These are phyloP conservation scores for Nylanderia fulva DNA, from an alignment of 1,140 invertebrate species.

Conservation along the genomic window DNA sequence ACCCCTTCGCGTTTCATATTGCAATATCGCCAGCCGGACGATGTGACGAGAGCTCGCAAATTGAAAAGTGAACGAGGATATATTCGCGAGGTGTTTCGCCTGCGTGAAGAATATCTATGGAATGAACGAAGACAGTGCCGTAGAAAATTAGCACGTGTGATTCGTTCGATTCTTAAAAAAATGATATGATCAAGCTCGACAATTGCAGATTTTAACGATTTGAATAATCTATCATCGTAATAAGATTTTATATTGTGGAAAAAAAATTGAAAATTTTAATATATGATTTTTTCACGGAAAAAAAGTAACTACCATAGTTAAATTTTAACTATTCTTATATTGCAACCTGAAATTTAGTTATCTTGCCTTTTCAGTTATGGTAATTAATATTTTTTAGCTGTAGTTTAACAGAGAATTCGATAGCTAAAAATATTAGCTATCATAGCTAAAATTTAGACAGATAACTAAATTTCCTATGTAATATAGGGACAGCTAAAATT, in stretches of 20 bases:
- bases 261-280: too few relatives aligned
- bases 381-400: too few relatives aligned
- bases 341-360: too few relatives aligned
- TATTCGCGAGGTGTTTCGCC: not conserved
- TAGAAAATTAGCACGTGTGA: constrained; percentile 5
- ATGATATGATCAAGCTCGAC: not conserved
- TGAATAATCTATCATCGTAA: not conserved
- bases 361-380: too few relatives aligned
- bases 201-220: not conserved
- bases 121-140: not conserved
- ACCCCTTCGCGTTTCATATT: not conserved
- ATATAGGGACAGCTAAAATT: too few relatives aligned
- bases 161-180: not conserved
- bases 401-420: too few relatives aligned
- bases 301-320: too few relatives aligned
- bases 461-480: too few relatives aligned
- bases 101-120: not conserved
- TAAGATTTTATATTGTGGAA: not conserved
- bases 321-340: too few relatives aligned
- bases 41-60: constrained; percentile 24
- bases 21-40: constrained; percentile 26
- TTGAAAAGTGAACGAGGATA: constrained; percentile 28
- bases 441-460: too few relatives aligned
- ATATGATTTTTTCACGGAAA: too few relatives aligned
- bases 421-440: too few relatives aligned